These are phyloP conservation scores for Venturia canescens DNA, from an alignment of 1,140 invertebrate species.

Conservation along the genomic window DNA sequence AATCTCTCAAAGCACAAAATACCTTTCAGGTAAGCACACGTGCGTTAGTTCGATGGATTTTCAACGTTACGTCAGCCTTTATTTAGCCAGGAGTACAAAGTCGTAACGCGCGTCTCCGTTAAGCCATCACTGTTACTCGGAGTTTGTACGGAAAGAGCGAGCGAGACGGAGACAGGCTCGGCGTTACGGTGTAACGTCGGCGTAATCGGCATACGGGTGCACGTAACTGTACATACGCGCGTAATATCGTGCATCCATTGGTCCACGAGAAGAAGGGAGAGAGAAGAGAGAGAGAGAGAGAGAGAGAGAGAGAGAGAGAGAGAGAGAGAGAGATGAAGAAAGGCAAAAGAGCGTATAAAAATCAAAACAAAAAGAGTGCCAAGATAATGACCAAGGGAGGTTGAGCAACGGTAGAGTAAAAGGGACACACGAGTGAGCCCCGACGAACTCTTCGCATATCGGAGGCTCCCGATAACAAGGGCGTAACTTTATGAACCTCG, in stretches of 20 bases:
- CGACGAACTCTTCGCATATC: neutral
- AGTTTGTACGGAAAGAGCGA: no score
- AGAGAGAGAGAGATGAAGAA: constrained; percentile 14
- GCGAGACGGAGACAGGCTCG: neutral
- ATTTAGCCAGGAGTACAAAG: no score
- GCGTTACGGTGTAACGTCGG: constrained; percentile 8
- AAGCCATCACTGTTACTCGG: neutral
- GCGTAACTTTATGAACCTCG: no score
- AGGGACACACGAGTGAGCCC: constrained; percentile 15
- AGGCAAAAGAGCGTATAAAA: constrained; percentile 21
- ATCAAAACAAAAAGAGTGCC: constrained; percentile 5
- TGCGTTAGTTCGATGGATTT: no score
- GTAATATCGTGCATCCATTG: constrained; percentile 25
- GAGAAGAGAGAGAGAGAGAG: neutral
- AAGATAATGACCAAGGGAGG: constrained; percentile 12
- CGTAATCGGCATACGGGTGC: constrained; percentile 21
- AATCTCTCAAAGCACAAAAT: no score
- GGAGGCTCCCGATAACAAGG: no score
- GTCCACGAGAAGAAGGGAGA: neutral
- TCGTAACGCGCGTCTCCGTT: neutral
- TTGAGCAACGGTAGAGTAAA: constrained; percentile 4
- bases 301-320: constrained; percentile 39
- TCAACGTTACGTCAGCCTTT: no score
- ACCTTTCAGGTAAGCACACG: no score
- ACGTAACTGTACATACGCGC: constrained; percentile 32